These are phyloP conservation scores for Saxidomus purpurata DNA, from an alignment of 1,140 invertebrate species.

Conservation along the genomic window DNA sequence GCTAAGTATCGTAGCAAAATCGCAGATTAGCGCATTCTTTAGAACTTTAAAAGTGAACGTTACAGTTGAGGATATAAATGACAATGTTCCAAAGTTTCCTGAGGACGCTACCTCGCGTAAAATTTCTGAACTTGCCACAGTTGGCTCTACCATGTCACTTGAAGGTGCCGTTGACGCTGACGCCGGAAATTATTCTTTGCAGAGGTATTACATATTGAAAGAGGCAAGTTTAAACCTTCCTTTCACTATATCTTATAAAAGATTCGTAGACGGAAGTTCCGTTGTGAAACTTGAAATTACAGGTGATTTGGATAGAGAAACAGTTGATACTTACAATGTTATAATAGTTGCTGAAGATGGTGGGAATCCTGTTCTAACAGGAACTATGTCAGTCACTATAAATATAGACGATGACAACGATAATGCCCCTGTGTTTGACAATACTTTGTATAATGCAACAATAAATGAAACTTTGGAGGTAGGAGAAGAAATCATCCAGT, in stretches of 20 bases:
- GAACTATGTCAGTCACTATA: slow-evolving; percentile 77
- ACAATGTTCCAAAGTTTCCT: slow-evolving; percentile 94
- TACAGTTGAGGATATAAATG: slow-evolving; percentile 94
- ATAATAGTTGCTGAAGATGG: slow-evolving; percentile 95
- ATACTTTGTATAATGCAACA: slow-evolving; percentile 86
- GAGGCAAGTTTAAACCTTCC: slow-evolving; percentile 59
- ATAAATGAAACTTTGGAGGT: slow-evolving; percentile 90
- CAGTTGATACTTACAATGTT: slow-evolving; percentile 95
- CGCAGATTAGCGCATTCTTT: slow-evolving; percentile 76
- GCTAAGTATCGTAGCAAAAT: slow-evolving; percentile 74
- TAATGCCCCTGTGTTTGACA: slow-evolving; percentile 93
- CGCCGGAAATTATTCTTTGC: slow-evolving; percentile 74
- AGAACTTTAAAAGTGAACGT: slow-evolving; percentile 89
- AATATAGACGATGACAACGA: slow-evolving; percentile 94
- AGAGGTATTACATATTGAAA: slow-evolving; percentile 71
- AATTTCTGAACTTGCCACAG: slow-evolving; percentile 72
- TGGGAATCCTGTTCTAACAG: slow-evolving; percentile 91
- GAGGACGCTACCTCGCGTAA: slow-evolving; percentile 52
- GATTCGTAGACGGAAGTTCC: slow-evolving; percentile 74
- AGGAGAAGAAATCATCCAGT: slow-evolving; percentile 70
- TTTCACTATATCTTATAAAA: slow-evolving; percentile 72
- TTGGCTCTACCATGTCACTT: slow-evolving; percentile 70
- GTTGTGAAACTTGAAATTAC: slow-evolving; percentile 74
- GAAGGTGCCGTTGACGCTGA: slow-evolving; percentile 77
- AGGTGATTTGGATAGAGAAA: slow-evolving; percentile 92